Evolutionary conservation across 2,888 invertebrate species (phyloP).

Genomic region (Campaea margaritaria): DNA sequence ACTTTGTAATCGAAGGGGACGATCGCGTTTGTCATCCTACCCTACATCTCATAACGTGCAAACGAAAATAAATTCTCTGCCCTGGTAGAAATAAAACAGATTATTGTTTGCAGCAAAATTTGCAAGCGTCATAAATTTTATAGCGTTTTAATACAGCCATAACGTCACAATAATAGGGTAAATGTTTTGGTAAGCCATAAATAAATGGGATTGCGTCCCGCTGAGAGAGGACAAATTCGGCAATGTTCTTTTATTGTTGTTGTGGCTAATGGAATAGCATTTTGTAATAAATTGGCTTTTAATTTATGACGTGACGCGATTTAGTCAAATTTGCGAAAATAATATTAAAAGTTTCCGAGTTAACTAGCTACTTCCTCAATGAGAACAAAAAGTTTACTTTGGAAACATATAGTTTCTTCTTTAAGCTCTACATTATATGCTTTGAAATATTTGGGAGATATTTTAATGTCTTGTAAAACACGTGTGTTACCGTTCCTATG

Average conservation of each 20-base stretch:
- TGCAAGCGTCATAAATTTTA: slow-evolving; percentile 83
- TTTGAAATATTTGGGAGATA: no score
- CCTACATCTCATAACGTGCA: slow-evolving; percentile 48
- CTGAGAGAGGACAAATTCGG: slow-evolving; percentile 70
- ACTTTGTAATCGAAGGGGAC: slow-evolving; percentile 79
- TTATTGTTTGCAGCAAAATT: slow-evolving; percentile 45
- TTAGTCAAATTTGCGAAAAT: slow-evolving; percentile 8
- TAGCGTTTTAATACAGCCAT: slow-evolving; percentile 83
- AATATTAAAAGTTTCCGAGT: not conserved
- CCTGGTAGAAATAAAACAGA: slow-evolving; percentile 16
- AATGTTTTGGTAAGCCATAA: slow-evolving; percentile 85
- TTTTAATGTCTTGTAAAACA: no score
- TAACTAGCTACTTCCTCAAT: no score
- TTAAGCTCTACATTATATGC: no score
- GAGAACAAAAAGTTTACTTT: no score
- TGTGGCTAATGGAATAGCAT: slow-evolving; percentile 48
- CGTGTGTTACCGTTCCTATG: no score
- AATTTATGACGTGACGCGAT: slow-evolving; percentile 32
- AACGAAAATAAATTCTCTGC: slow-evolving; percentile 47
- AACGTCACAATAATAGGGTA: slow-evolving; percentile 83
- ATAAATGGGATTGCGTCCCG: slow-evolving; percentile 75
- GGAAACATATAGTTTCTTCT: no score
- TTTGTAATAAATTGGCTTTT: slow-evolving; percentile 41
- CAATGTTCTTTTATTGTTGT: slow-evolving; percentile 52
- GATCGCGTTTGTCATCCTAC: slow-evolving; percentile 77